phyloP scores from a whole-genome alignment of 2,113 vertebrate species.

The Physeter macrocephalus region DNA sequence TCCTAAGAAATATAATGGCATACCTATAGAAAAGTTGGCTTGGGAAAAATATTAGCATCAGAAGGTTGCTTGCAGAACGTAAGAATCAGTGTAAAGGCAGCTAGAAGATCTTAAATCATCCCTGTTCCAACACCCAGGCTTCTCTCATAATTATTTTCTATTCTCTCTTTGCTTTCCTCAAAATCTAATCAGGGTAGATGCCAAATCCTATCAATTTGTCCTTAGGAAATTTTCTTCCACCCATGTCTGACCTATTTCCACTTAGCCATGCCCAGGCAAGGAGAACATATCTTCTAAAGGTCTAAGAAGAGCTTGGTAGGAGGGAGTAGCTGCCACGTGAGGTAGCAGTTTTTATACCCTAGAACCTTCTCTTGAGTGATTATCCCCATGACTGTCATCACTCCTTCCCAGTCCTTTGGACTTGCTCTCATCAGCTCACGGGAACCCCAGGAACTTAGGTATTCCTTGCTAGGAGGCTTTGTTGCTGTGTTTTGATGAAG shows the following conservation, averaged over 20 bases:
- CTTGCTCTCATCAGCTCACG: not conserved
- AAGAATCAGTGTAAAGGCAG: not conserved
- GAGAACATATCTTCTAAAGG: not conserved
- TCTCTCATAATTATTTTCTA: slow-evolving; percentile 20
- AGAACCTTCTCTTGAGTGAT: not conserved
- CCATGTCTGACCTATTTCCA: not conserved
- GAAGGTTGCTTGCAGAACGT: not conserved
- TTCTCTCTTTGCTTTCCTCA: not conserved
- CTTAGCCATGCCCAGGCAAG: not conserved
- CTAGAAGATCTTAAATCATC: not conserved
- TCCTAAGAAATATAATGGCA: slow-evolving; percentile 36
- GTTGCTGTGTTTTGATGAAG: not conserved
- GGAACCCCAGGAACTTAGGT: not conserved
- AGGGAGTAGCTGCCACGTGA: not conserved
- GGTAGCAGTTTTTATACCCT: not conserved
- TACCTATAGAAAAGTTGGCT: slow-evolving; percentile 31
- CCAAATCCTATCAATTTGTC: not conserved
- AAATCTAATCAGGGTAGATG: slow-evolving; percentile 8
- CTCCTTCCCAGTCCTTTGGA: not conserved
- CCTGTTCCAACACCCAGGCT: not conserved
- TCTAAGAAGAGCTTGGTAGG: not conserved
- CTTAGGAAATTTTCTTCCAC: slow-evolving; percentile 14
- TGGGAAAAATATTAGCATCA: slow-evolving; percentile 49
- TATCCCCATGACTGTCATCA: not conserved
- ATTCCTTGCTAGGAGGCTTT: not conserved